Evolutionary conservation across 2,888 invertebrate species (phyloP).

Genomic region (Rotaria socialis): DNA sequence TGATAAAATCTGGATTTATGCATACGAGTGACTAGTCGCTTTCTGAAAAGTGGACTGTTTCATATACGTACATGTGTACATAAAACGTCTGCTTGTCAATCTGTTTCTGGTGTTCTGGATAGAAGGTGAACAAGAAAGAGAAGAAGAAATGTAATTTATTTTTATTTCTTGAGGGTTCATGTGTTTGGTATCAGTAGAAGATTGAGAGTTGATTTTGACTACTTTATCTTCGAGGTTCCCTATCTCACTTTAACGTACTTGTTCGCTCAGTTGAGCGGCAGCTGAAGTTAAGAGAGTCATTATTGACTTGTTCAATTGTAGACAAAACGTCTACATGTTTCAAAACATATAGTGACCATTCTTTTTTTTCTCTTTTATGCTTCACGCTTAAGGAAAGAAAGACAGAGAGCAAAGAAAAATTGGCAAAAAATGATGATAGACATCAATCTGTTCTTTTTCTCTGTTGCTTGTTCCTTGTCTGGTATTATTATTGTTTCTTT

Average conservation of each 20-base stretch:
- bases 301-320: conserved; percentile 18
- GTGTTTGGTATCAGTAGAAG: not conserved
- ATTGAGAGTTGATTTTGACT: not conserved
- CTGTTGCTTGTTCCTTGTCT: not conserved
- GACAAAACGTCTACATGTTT: conserved; percentile 7
- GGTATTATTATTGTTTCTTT: conserved; percentile 23
- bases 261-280: not conserved
- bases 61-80: not conserved
- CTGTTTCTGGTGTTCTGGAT: not conserved
- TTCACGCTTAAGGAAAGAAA: not conserved
- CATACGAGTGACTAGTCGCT: not conserved
- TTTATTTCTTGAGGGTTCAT: conserved; percentile 8
- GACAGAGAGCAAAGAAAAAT: not conserved
- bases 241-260: not conserved
- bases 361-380: not conserved
- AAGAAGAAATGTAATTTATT: conserved; percentile 13
- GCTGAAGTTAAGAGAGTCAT: conserved; percentile 21
- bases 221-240: not conserved
- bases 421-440: conserved; percentile 16
- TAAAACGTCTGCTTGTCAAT: not conserved
- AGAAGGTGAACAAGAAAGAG: not conserved
- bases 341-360: not conserved
- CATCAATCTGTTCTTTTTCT: not conserved
- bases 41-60: conserved; percentile 21
- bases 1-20: conserved; percentile 12